These are phyloP conservation scores for Phalanger gymnotis DNA, from an alignment of 2,797 vertebrate genomes.

Conservation along the genomic window DNA sequence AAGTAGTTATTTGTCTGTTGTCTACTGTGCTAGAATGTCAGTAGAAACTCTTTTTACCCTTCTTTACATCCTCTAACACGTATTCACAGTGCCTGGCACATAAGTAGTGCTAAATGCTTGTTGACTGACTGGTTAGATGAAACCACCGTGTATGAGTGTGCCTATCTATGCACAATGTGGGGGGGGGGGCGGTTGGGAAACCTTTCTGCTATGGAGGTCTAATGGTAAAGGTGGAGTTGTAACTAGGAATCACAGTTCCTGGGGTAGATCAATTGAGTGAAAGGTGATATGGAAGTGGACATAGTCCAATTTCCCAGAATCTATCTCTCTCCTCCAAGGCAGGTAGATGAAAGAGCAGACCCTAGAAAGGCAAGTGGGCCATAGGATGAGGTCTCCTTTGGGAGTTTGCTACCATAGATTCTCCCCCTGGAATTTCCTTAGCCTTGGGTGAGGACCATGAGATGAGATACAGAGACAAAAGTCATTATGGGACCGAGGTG, in stretches of 20 bases:
- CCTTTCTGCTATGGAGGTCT: background rate
- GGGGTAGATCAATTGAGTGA: background rate
- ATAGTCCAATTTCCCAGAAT: background rate
- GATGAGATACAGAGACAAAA: background rate
- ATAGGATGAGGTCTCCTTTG: background rate
- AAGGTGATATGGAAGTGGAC: background rate
- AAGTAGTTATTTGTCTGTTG: background rate
- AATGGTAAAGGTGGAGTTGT: background rate
- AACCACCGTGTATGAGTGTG: background rate
- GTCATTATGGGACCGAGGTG: background rate
- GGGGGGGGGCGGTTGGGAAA: background rate
- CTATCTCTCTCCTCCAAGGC: background rate
- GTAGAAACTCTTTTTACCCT: background rate
- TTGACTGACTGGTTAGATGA: background rate
- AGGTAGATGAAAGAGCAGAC: background rate
- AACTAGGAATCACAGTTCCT: background rate
- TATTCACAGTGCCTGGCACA: background rate
- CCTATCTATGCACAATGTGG: background rate
- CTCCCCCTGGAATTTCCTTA: background rate
- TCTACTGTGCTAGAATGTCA: background rate
- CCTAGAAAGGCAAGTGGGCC: background rate
- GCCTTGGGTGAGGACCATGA: background rate
- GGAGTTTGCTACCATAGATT: background rate
- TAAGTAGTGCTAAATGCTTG: background rate
- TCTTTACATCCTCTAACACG: background rate